Evolutionary conservation across 2,888 invertebrate genomes (phyloP).

Genomic region (Aspidiotus destructor): DNA sequence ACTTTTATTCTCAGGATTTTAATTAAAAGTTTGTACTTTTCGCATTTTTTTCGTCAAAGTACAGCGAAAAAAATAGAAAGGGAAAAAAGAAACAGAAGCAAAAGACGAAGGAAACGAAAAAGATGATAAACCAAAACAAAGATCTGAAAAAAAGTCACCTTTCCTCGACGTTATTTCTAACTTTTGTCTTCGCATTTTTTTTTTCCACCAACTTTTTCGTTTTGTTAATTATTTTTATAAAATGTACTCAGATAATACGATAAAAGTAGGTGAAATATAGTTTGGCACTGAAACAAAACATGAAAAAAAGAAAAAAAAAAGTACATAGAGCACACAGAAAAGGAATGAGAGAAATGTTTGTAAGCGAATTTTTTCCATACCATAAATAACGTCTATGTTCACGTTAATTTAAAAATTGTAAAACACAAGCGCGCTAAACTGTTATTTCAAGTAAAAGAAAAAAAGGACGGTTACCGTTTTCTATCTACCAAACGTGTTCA

Average conservation of each 20-base stretch:
- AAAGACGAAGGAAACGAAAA: background rate
- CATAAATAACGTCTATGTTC: conserved; percentile 4
- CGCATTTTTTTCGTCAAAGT: background rate
- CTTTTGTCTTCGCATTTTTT: background rate
- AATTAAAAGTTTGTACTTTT: conserved; percentile 14
- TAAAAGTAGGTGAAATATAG: conserved; percentile 1
- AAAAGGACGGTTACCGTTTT: background rate
- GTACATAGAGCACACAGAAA: background rate
- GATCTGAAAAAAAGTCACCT: background rate
- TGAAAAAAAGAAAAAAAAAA: background rate
- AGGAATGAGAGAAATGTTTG: too few relatives aligned
- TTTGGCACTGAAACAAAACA: background rate
- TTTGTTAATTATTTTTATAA: conserved; percentile 4
- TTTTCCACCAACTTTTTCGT: background rate
- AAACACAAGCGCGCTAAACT: too few relatives aligned
- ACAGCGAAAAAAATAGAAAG: background rate
- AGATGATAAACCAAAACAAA: too few relatives aligned
- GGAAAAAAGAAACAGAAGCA: background rate
- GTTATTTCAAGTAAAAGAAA: background rate
- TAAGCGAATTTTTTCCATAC: background rate
- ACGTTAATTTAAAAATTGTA: background rate
- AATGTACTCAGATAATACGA: background rate
- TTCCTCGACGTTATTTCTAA: conserved; percentile 1
- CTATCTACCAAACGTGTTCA: too few relatives aligned
- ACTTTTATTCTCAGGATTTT: conserved; percentile 12